Percentiles rank a stretch among this genome's conserved stretches.
phyloP scores from a whole-genome alignment of 2,113 vertebrate genomes.

The Dipodomys merriami region DNA sequence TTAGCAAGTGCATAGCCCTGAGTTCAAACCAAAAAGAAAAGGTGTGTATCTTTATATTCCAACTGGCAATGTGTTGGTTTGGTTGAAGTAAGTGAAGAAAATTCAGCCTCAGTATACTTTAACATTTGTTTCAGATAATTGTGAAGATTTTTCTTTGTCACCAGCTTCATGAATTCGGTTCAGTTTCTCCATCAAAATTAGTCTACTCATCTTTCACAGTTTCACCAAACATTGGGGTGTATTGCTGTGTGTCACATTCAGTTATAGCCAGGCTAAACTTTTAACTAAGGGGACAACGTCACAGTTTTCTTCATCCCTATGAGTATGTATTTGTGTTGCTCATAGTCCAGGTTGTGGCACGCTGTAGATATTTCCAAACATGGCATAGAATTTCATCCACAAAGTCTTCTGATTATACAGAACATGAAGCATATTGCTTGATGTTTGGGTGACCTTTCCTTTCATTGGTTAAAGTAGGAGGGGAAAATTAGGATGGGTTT shows the following conservation, averaged over 20 bases:
- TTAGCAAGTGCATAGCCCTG: too few relatives aligned
- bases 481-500: conserved; percentile 49
- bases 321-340: background rate
- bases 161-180: background rate
- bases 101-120: background rate
- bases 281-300: background rate
- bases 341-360: background rate
- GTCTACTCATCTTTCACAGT: background rate
- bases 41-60: background rate
- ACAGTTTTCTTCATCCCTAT: background rate
- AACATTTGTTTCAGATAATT: background rate
- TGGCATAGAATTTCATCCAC: conserved; percentile 3
- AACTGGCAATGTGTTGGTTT: background rate
- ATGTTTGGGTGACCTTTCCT: background rate
- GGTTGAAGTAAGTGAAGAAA: background rate
- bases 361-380: background rate
- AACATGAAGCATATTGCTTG: background rate
- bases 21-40: too few relatives aligned
- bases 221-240: background rate
- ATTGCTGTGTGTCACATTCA: too few relatives aligned
- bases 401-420: background rate
- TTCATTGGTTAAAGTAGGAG: conserved; percentile 16
- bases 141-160: background rate
- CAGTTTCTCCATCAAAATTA: background rate
- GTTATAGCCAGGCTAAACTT: background rate